Evolutionary conservation across 2,113 vertebrate genomes (phyloP).

Genomic region (Nycticebus coucang): DNA sequence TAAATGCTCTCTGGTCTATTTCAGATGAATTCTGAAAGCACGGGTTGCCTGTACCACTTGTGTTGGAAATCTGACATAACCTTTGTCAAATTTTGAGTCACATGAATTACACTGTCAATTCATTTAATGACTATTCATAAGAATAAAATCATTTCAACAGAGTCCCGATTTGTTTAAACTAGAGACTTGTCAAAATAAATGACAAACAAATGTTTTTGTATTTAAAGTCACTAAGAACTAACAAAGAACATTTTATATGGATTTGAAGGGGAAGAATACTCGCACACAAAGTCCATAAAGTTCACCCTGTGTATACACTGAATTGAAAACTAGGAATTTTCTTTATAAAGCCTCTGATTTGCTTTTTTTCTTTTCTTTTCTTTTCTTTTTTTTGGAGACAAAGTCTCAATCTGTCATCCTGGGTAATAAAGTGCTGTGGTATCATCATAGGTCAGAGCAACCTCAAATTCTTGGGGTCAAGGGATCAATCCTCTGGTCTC

Average conservation of each 20-base stretch:
- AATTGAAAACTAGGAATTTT: background rate
- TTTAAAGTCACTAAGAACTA: background rate
- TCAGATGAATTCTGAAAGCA: background rate
- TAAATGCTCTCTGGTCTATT: background rate
- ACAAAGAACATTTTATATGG: background rate
- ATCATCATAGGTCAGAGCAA: no score
- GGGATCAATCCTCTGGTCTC: no score
- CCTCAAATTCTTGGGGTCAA: no score
- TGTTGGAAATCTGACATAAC: background rate
- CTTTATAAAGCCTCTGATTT: background rate
- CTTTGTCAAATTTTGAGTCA: background rate
- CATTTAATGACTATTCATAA: background rate
- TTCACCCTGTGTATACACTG: background rate
- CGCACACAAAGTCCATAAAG: background rate
- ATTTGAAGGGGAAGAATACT: background rate
- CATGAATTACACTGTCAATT: background rate
- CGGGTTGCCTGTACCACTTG: background rate
- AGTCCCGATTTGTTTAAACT: background rate
- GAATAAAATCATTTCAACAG: background rate
- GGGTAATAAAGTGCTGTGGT: no score
- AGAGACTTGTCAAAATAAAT: constrained; percentile 37
- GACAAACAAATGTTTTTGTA: background rate
- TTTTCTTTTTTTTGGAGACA: no score
- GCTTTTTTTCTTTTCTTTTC: background rate
- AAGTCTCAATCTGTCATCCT: no score